A percentile compares a stretch with the other conserved stretches of the same genome.
These are phyloP conservation scores for Parasteatoda tepidariorum DNA, from an alignment of 1,140 invertebrate genomes.

Conservation along the genomic window DNA sequence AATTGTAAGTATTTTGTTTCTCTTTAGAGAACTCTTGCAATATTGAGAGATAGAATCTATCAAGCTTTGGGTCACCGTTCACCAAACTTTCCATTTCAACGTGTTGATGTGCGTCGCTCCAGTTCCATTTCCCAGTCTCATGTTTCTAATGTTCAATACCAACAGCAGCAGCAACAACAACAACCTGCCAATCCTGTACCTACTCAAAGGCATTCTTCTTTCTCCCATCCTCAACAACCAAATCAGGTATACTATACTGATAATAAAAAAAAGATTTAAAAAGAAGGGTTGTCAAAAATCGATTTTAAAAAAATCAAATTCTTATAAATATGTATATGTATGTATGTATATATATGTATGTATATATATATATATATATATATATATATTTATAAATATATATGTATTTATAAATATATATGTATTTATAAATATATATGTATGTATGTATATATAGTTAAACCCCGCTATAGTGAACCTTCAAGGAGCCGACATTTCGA, in stretches of 20 bases:
- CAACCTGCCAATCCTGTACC: not conserved
- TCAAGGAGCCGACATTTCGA: too few relatives aligned
- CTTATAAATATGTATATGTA: too few relatives aligned
- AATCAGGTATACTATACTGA: slow-evolving; percentile 19
- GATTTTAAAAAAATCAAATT: too few relatives aligned
- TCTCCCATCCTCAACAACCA: not conserved
- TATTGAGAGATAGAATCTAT: slow-evolving; percentile 56
- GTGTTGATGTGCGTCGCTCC: slow-evolving; percentile 32
- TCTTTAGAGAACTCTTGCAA: slow-evolving; percentile 30
- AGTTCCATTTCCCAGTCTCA: slow-evolving; percentile 8
- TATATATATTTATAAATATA: too few relatives aligned
- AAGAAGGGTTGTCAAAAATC: too few relatives aligned
- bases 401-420: too few relatives aligned
- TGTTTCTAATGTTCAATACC: not conserved
- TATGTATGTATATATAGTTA: too few relatives aligned
- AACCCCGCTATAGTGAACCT: too few relatives aligned
- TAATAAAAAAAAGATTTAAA: too few relatives aligned
- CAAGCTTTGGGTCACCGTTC: slow-evolving; percentile 51
- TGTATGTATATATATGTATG: too few relatives aligned
- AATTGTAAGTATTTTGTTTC: slow-evolving; percentile 5
- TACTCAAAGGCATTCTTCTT: slow-evolving; percentile 1
- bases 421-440: too few relatives aligned
- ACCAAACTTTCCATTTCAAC: slow-evolving; percentile 41
- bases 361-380: too few relatives aligned
- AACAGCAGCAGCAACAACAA: not conserved